Evolutionary conservation across 2,888 invertebrate species (phyloP).

Genomic region (Poecilobothrus nobilitatus): DNA sequence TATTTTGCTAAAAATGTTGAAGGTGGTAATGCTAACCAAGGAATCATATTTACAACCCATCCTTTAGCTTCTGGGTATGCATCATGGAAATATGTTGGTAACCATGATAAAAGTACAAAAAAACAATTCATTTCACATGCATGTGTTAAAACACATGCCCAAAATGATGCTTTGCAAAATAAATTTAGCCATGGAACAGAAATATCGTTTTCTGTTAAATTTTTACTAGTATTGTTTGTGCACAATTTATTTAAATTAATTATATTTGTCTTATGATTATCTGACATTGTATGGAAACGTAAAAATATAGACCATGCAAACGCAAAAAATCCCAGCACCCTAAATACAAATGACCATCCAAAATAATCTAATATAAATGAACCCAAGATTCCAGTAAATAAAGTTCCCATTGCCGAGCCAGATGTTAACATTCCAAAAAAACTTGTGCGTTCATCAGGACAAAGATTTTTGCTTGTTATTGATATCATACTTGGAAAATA

Average conservation of each 20-base stretch:
- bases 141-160: slow-evolving; percentile 63
- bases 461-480: slow-evolving; percentile 54
- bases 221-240: slow-evolving; percentile 25
- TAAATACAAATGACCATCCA: slow-evolving; percentile 59
- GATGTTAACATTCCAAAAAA: slow-evolving; percentile 58
- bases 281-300: slow-evolving; percentile 48
- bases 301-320: slow-evolving; percentile 50
- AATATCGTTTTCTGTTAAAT: slow-evolving; percentile 33
- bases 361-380: slow-evolving; percentile 56
- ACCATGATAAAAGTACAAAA: slow-evolving; percentile 62
- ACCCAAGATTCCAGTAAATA: slow-evolving; percentile 58
- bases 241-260: slow-evolving; percentile 41
- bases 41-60: slow-evolving; percentile 65
- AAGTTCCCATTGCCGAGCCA: slow-evolving; percentile 54
- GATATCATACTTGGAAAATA: slow-evolving; percentile 65
- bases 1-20: slow-evolving; percentile 56
- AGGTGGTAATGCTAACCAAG: slow-evolving; percentile 57
- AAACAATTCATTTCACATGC: slow-evolving; percentile 65
- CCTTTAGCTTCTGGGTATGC: slow-evolving; percentile 58
- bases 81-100: slow-evolving; percentile 66
- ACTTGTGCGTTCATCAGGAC: slow-evolving; percentile 54
- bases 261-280: slow-evolving; percentile 39
- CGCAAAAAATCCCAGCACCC: slow-evolving; percentile 52
- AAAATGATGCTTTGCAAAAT: slow-evolving; percentile 52
- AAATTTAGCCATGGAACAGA: slow-evolving; percentile 54